Evolutionary conservation across 2,113 vertebrate species (phyloP).

Genomic region (Heteronetta atricapilla): DNA sequence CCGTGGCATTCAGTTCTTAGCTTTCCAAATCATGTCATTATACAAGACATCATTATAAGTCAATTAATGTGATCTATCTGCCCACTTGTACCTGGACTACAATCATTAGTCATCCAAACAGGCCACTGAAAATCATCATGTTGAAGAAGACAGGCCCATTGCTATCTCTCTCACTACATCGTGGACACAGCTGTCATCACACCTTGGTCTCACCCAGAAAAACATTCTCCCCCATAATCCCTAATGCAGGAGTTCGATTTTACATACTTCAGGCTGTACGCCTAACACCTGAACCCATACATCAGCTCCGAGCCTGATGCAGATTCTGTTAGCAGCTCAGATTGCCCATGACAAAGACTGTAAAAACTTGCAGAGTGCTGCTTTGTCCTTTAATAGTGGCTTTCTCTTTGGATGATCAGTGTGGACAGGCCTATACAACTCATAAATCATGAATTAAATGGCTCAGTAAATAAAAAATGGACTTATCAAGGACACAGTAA

Average conservation of each 20-base stretch:
- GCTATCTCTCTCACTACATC: not conserved
- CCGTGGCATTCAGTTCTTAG: not conserved
- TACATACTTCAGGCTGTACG: not conserved
- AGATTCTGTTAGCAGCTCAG: not conserved
- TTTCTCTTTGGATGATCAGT: not conserved
- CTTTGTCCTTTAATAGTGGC: not conserved
- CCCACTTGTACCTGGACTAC: not conserved
- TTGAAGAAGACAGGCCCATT: not conserved
- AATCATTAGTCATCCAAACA: not conserved
- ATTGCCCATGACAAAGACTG: not conserved
- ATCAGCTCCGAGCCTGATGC: not conserved
- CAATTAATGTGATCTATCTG: not conserved
- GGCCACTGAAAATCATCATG: not conserved
- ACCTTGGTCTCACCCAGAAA: not conserved
- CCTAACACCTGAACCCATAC: not conserved
- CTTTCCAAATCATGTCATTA: not conserved
- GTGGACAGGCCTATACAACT: not conserved
- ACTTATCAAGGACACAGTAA: conserved; percentile 48
- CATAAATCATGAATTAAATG: conserved; percentile 39
- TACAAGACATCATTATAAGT: not conserved
- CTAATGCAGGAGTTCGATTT: not conserved
- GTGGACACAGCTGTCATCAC: not conserved
- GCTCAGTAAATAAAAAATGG: conserved; percentile 60
- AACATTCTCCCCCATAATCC: not conserved
- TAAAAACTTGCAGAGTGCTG: not conserved